These are phyloP conservation scores for Andrena praecox DNA, from an alignment of 2,888 invertebrate species.

Conservation along the genomic window DNA sequence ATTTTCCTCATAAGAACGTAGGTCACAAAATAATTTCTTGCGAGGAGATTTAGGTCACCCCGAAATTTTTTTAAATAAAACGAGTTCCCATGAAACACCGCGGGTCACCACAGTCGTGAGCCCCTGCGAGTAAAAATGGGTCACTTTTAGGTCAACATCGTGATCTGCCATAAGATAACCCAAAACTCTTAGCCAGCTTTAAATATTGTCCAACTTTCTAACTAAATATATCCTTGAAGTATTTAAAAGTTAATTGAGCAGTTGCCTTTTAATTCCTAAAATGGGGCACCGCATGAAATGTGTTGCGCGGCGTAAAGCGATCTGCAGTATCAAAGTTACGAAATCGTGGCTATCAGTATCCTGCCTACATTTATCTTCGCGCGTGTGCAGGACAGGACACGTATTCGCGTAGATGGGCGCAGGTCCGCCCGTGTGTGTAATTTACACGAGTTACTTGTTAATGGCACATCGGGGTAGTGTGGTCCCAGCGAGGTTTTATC, in stretches of 20 bases:
- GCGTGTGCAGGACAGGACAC: conserved; percentile 2
- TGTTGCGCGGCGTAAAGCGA: not conserved
- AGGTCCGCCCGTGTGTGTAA: conserved; percentile 35
- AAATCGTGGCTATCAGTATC: conserved; percentile 40
- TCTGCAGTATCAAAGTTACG: conserved; percentile 12
- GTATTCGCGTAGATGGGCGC: conserved; percentile 28
- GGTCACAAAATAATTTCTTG: too few relatives aligned
- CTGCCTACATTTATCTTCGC: conserved; percentile 34
- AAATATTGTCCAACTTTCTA: not conserved
- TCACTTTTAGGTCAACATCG: not conserved
- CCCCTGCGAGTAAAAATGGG: too few relatives aligned
- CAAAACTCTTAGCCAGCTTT: not conserved
- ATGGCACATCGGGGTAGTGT: conserved; percentile 41
- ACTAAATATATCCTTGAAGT: not conserved
- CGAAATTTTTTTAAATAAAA: too few relatives aligned
- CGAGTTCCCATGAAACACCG: too few relatives aligned
- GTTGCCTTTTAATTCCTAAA: not conserved
- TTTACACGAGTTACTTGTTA: conserved; percentile 46
- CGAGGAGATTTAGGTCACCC: too few relatives aligned
- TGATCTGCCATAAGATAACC: not conserved
- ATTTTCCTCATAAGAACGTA: too few relatives aligned
- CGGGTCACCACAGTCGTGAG: too few relatives aligned
- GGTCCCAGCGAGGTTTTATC: conserved; percentile 54
- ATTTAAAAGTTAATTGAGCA: conserved; percentile 2
- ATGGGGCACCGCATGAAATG: not conserved